phyloP scores from a whole-genome alignment of 2,888 invertebrate genomes.

The Gymnoscelis rufifasciata region DNA sequence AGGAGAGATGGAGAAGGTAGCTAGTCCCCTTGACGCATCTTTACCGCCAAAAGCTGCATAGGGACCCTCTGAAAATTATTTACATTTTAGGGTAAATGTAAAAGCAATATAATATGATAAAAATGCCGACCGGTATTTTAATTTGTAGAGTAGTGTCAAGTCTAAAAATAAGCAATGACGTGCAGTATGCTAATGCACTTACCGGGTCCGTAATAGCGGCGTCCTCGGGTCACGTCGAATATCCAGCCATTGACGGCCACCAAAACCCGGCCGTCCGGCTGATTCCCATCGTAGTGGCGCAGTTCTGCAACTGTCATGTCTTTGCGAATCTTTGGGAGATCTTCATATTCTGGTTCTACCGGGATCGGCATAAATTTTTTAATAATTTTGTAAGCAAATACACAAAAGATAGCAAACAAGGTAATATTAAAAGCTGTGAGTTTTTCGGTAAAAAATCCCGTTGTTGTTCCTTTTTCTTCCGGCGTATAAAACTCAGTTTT shows the following conservation, averaged over 20 bases:
- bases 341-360: constrained; percentile 32
- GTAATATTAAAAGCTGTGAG: constrained; percentile 83
- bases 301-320: constrained; percentile 95
- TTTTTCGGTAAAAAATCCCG: constrained; percentile 38
- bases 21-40: constrained; percentile 96
- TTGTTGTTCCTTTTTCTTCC: constrained; percentile 28
- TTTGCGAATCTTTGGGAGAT: constrained; percentile 88
- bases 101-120: too few species aligned
- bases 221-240: constrained; percentile 95
- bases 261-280: constrained; percentile 91
- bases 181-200: constrained; percentile 46
- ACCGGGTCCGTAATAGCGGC: constrained; percentile 97
- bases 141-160: constrained; percentile 36
- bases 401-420: constrained; percentile 80
- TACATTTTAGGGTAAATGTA: too few species aligned
- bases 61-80: constrained; percentile 85
- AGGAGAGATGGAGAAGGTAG: constrained; percentile 89
- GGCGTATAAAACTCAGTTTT: constrained; percentile 49
- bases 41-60: constrained; percentile 96
- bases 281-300: constrained; percentile 90
- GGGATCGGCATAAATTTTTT: constrained; percentile 57
- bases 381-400: constrained; percentile 84
- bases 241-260: constrained; percentile 97
- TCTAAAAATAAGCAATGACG: constrained; percentile 59
- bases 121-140: too few species aligned